phyloP scores from a whole-genome alignment of 2,888 invertebrate genomes.

The Spodoptera exigua region DNA sequence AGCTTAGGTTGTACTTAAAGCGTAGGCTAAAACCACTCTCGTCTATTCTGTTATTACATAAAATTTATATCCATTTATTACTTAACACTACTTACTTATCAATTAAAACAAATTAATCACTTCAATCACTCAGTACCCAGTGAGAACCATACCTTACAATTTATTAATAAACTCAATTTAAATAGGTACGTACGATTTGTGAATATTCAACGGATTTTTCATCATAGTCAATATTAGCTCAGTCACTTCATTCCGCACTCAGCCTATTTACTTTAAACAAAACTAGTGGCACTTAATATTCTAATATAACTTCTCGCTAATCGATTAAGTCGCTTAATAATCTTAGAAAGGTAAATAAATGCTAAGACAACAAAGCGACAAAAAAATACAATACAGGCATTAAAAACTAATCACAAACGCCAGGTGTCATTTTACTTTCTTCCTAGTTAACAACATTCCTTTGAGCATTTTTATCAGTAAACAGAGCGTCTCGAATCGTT shows the following conservation, averaged over 20 bases:
- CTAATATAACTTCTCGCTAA: slow-evolving; percentile 25
- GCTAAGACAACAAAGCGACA: slow-evolving; percentile 1
- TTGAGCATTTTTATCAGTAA: slow-evolving; percentile 39
- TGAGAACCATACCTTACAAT: too few relatives aligned
- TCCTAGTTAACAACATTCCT: slow-evolving; percentile 26
- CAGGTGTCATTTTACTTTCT: slow-evolving; percentile 35
- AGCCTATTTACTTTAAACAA: slow-evolving; percentile 34
- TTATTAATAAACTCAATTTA: background rate
- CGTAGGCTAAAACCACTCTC: too few relatives aligned
- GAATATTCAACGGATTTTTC: slow-evolving; percentile 14
- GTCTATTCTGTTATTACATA: too few relatives aligned
- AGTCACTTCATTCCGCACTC: slow-evolving; percentile 23
- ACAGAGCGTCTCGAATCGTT: slow-evolving; percentile 48
- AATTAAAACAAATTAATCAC: too few relatives aligned
- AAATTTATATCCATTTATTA: too few relatives aligned
- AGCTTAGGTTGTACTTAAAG: too few relatives aligned
- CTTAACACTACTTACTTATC: too few relatives aligned
- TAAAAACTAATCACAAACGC: slow-evolving; percentile 4
- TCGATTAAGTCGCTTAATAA: slow-evolving; percentile 7
- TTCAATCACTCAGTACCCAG: too few relatives aligned
- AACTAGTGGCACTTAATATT: slow-evolving; percentile 34
- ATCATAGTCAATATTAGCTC: slow-evolving; percentile 37
- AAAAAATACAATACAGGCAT: too few relatives aligned
- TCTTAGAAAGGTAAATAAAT: slow-evolving; percentile 18
- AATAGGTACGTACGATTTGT: slow-evolving; percentile 1